Percentiles rank a stretch among this genome's conserved stretches.
Conservation (phyloP, 2,797 vertebrate genomes). For the Rhinatrema bivittatum region DNA sequence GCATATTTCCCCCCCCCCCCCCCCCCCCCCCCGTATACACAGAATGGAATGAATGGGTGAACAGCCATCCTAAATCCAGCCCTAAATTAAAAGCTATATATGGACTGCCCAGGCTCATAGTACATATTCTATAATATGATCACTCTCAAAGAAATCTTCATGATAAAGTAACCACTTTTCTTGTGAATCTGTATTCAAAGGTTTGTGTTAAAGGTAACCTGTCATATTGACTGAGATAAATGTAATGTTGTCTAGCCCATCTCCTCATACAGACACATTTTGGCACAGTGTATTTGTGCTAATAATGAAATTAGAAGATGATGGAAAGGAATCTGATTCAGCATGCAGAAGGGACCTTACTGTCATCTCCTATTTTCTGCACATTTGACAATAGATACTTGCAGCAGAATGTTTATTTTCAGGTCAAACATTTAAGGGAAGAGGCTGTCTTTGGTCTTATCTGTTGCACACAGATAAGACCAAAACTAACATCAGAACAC, state of each 20-base stretch:
- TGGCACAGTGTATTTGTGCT: slow-evolving; percentile 68
- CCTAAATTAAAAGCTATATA: too few species aligned
- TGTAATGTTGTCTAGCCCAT: slow-evolving; percentile 45
- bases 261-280: slow-evolving; percentile 55
- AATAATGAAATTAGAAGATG: slow-evolving; percentile 77
- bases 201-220: slow-evolving; percentile 44
- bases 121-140: too few species aligned
- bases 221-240: slow-evolving; percentile 50
- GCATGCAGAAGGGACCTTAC: slow-evolving; percentile 62
- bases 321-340: slow-evolving; percentile 68
- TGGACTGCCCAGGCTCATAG: too few species aligned
- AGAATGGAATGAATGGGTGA: too few species aligned
- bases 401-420: slow-evolving; percentile 65
- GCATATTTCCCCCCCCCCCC: too few species aligned
- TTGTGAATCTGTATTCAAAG: slow-evolving; percentile 17
- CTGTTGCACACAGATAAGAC: slow-evolving; percentile 66
- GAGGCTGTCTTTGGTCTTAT: too few species aligned
- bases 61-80: too few species aligned
- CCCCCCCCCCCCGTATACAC: too few species aligned
- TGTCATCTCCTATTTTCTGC: slow-evolving; percentile 74
- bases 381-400: slow-evolving; percentile 69
- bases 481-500: slow-evolving; percentile 51
- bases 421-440: slow-evolving; percentile 59
- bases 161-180: slow-evolving; percentile 12
- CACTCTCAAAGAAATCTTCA: slow-evolving; percentile 12